phyloP scores from a whole-genome alignment of 2,113 vertebrate genomes.

The Emberiza fucata region DNA sequence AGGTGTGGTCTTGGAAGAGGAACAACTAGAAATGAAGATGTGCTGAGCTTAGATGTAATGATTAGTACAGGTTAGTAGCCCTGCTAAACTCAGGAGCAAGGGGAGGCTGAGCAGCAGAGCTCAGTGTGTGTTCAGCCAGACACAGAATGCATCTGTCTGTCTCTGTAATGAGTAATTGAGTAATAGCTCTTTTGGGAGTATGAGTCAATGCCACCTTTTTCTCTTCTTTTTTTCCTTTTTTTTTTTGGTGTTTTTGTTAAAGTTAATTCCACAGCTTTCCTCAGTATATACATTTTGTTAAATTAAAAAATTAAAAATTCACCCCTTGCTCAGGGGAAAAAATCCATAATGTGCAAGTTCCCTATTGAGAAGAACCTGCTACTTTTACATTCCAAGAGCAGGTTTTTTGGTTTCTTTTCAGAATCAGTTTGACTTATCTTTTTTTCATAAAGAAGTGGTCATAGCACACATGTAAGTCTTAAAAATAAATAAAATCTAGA shows the following conservation, averaged over 20 bases:
- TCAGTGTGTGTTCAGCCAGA: background rate
- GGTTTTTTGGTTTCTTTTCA: background rate
- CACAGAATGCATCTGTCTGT: background rate
- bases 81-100: background rate
- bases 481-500: background rate
- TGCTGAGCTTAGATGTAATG: background rate
- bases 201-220: background rate
- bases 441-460: background rate
- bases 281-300: background rate
- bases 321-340: background rate
- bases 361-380: background rate
- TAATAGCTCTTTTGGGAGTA: background rate
- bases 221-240: accelerated
- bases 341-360: background rate
- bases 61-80: background rate
- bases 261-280: background rate
- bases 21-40: background rate
- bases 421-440: background rate
- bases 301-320: background rate
- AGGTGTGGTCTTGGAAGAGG: background rate
- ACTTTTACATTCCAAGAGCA: background rate
- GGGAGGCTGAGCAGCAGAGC: background rate
- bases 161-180: background rate
- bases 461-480: background rate
- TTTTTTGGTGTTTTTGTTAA: background rate